phyloP scores from a whole-genome alignment of 2,797 vertebrate genomes.

The Saguinus oedipus region DNA sequence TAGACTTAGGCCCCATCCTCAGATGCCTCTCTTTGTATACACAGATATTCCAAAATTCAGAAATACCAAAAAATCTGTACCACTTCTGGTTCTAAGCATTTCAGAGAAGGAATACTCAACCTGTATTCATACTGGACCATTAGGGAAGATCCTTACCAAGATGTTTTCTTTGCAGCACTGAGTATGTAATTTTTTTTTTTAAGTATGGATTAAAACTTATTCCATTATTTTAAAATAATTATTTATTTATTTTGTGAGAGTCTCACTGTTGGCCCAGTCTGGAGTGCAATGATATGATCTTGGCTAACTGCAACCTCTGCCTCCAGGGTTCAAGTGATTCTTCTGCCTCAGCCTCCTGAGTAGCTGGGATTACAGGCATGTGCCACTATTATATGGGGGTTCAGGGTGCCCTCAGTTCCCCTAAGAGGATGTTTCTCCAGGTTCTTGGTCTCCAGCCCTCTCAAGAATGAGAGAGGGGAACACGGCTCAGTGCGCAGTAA shows the following conservation, averaged over 20 bases:
- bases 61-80: background rate
- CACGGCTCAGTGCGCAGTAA: no score
- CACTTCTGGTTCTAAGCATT: background rate
- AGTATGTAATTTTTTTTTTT: background rate
- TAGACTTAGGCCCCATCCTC: background rate
- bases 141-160: background rate
- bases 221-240: no score
- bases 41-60: background rate
- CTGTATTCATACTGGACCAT: background rate
- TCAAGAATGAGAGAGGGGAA: no score
- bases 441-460: no score
- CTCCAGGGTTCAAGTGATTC: background rate
- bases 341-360: background rate
- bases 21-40: background rate
- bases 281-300: background rate
- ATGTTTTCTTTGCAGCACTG: background rate
- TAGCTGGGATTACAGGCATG: background rate
- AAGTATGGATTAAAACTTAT: background rate
- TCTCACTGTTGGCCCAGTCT: background rate
- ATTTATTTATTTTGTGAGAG: background rate
- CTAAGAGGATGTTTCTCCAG: no score
- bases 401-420: no score
- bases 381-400: no score
- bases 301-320: background rate
- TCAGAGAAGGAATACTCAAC: background rate